Evolutionary conservation across 2,888 invertebrate genomes (phyloP).

Genomic region (Caenorhabditis doughertyi): DNA sequence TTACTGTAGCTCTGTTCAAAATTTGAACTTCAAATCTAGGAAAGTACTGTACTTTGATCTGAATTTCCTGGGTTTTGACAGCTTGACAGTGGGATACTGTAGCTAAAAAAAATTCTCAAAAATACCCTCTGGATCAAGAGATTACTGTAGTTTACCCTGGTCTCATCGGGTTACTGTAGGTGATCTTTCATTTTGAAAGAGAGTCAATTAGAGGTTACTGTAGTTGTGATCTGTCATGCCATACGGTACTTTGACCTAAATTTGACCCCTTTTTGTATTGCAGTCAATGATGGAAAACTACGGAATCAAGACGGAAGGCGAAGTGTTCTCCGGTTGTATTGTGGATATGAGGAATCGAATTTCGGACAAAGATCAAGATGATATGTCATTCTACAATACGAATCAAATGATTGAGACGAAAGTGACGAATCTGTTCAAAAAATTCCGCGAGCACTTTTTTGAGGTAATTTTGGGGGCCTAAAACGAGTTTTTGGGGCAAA

Average conservation of each 20-base stretch:
- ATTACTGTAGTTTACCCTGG: not conserved
- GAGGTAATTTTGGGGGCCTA: conserved; percentile 59
- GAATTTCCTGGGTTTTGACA: too few relatives aligned
- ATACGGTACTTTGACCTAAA: too few relatives aligned
- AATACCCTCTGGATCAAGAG: too few relatives aligned
- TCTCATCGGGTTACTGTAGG: too few relatives aligned
- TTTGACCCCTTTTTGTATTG: not conserved
- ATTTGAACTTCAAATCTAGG: too few relatives aligned
- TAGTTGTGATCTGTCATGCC: too few relatives aligned
- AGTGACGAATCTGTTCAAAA: conserved; percentile 64
- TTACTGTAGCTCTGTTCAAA: not conserved
- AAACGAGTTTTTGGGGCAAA: too few relatives aligned
- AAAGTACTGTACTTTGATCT: too few relatives aligned
- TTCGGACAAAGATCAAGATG: conserved; percentile 81
- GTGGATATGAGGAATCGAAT: conserved; percentile 78
- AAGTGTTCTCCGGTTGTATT: conserved; percentile 80
- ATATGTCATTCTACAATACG: conserved; percentile 81
- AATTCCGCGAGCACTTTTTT: conserved; percentile 66
- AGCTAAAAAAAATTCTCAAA: too few relatives aligned
- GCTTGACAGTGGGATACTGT: too few relatives aligned
- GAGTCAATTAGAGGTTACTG: too few relatives aligned
- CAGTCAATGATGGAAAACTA: conserved; percentile 77
- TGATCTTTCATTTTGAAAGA: too few relatives aligned
- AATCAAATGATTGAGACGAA: conserved; percentile 80
- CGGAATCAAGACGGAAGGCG: conserved; percentile 81